Evolutionary conservation across 1,140 invertebrate genomes (phyloP), one percentile per base, ranked within the genome.

Genomic region (Drosophila arawakana): DNA sequence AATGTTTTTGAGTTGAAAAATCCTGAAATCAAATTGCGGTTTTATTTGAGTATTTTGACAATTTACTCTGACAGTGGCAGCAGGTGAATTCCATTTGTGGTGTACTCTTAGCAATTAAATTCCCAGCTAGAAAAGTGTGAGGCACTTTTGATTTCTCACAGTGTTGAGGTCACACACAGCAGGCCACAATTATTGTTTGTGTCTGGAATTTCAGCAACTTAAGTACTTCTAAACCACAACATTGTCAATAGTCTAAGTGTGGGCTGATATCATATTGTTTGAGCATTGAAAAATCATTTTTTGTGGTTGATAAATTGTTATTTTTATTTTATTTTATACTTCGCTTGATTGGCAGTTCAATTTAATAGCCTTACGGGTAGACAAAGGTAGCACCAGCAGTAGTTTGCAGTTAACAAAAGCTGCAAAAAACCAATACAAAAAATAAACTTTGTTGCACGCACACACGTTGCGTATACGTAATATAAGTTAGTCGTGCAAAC

Each of bases 381-480:
- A 21, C 39, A 52, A 7, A 50, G 25, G 25, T 52, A 34, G 34
- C 10, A 21, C 18, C 18, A 21, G 18, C 52, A 55, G 52, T 13
- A 30, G 25, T 30, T 30, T 30, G 25, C 25, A 30, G 25, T 30
- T 30, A 11, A 39, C 13, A 54, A 41, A 11, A 15, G 18, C 44
- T 30, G n/a, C 60, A 71, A 60, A 58, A 30, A 61, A 34, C 62
- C 13, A 15, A 34, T 6, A 47, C 8, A 69, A 66, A 74, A 30
- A 30, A 21, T 21, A 30, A 30, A 13, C 11, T 46, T 81, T 72
- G 71, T 70, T 60, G 41, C 68, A 80, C 60, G 63, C 73, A 11
- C 52, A 37, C 61, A 73, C 78, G 44, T 66, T 76, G 79, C 73
- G 81, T 76, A 80, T 80, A 71, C 66, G 78, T 85, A 81, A 78